A percentile compares a stretch with the other conserved stretches of the same genome.
Evolutionary conservation across 2,888 invertebrate genomes (phyloP).

Genomic region (Spodoptera picta): DNA sequence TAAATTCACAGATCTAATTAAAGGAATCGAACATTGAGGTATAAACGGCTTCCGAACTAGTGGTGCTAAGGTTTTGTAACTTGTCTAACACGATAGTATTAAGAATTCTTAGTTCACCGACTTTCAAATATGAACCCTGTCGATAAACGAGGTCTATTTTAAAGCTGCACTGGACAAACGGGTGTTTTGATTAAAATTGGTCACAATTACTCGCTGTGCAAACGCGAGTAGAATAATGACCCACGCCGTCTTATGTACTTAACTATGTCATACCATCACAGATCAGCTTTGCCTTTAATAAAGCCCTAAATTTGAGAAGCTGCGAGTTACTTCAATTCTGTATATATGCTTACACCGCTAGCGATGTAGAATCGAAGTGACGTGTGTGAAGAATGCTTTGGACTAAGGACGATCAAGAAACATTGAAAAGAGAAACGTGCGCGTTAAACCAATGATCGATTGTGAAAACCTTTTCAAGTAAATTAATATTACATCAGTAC

Average conservation of each 20-base stretch:
- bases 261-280: constrained; percentile 86
- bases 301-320: constrained; percentile 74
- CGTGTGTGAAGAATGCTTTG: constrained; percentile 50
- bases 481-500: constrained; percentile 24
- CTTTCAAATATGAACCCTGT: constrained; percentile 30
- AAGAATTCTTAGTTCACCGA: constrained; percentile 40
- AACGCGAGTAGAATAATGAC: constrained; percentile 66
- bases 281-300: constrained; percentile 84
- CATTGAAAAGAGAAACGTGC: constrained; percentile 25
- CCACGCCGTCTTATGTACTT: constrained; percentile 81
- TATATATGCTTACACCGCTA: constrained; percentile 13
- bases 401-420: constrained; percentile 50
- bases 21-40: constrained; percentile 66
- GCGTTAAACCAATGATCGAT: constrained; percentile 20
- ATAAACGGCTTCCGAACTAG: constrained; percentile 63
- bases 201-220: constrained; percentile 62
- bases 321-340: constrained; percentile 61
- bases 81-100: constrained; percentile 36
- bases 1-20: constrained; percentile 65
- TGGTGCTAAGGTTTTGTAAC: constrained; percentile 51
- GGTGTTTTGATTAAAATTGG: constrained; percentile 59
- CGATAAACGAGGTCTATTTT: constrained; percentile 57
- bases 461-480: constrained; percentile 12
- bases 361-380: constrained; percentile 46
- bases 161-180: constrained; percentile 68